Evolutionary conservation across 2,797 vertebrate species (phyloP).

Genomic region (Danio jaintianensis): DNA sequence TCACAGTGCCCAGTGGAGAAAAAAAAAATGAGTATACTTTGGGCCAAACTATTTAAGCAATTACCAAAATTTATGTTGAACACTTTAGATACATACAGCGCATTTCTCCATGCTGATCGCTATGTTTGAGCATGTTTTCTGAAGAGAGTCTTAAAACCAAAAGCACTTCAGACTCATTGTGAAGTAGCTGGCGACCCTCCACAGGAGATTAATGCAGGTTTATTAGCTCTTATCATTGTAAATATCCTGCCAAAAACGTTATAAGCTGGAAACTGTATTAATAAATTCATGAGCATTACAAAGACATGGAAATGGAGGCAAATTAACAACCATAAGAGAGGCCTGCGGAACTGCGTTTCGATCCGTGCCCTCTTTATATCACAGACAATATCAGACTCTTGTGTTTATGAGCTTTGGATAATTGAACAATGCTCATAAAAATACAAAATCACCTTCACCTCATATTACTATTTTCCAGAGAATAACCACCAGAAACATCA

Average conservation of each 20-base stretch:
- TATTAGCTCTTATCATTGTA: constrained; percentile 58
- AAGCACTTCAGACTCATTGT: constrained; percentile 59
- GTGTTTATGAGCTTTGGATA: constrained; percentile 29
- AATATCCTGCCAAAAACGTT: constrained; percentile 60
- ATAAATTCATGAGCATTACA: constrained; percentile 57
- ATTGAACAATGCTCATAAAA: constrained; percentile 32
- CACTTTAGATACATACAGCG: constrained; percentile 50
- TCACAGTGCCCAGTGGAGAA: no score
- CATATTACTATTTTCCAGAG: background rate
- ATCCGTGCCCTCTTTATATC: background rate
- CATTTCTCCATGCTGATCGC: constrained; percentile 1
- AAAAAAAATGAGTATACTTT: no score
- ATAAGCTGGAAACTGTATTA: constrained; percentile 63
- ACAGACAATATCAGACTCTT: background rate
- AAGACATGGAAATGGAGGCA: constrained; percentile 61
- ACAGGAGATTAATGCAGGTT: constrained; percentile 13
- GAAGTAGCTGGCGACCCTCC: constrained; percentile 58
- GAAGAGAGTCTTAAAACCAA: constrained; percentile 61
- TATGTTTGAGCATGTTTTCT: constrained; percentile 47
- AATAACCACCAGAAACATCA: constrained; percentile 4
- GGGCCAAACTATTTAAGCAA: constrained; percentile 64
- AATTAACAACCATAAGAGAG: constrained; percentile 62
- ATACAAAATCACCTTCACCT: constrained; percentile 28
- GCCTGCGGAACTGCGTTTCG: constrained; percentile 15
- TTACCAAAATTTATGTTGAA: constrained; percentile 62